Evolutionary conservation across 2,888 invertebrate genomes (phyloP), one percentile per base, ranked within the genome.

Genomic region (Parascotia fuliginaria): DNA sequence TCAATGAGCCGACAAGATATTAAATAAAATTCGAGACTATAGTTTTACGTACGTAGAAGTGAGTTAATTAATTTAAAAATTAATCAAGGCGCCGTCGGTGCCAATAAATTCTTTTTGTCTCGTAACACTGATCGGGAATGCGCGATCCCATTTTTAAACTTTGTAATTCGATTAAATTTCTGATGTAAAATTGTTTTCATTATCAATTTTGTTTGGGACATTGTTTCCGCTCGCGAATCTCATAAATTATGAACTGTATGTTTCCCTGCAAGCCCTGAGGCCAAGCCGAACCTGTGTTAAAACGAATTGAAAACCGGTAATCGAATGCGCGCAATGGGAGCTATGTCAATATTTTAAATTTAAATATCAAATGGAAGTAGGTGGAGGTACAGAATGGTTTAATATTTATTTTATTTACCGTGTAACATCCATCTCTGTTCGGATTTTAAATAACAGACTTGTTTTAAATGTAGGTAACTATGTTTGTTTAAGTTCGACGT

Each of bases 241-340:
- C 82, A 87, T 90, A 85, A 89, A 91, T 89, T 89, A 89, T 87
- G 83, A 79, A 84, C 85, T 81, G 83, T 86, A 84, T 85, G 87
- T 83, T 83, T 77, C 75, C 79, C 77, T 77, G 77, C 79, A 77
- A 75, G 85, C 88, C 92, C 86, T 79, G 72, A 74, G 84, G 90
- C 85, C 72, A 71, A 74, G 73, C 79, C 75, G 80, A 77, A 77
- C 76, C 77, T 77, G 76, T 82, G 85, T 90, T 87, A 86, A 89
- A 90, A 83, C 85, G 85, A 87, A 90, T 89, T 89, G 88, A 87
- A 89, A 81, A 88, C 88, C 87, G 87, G 89, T 89, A 90, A 91
- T 91, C 91, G 90, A 89, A 89, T 89, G 80, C 82, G 82, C 76
- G 82, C 81, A 80, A 82, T 88, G 90, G 87, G 77, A 86, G 84